Evolutionary conservation across 1,140 invertebrate species (phyloP), one percentile per base, ranked within the genome.

Genomic region (Vollenhovia emeryi): DNA sequence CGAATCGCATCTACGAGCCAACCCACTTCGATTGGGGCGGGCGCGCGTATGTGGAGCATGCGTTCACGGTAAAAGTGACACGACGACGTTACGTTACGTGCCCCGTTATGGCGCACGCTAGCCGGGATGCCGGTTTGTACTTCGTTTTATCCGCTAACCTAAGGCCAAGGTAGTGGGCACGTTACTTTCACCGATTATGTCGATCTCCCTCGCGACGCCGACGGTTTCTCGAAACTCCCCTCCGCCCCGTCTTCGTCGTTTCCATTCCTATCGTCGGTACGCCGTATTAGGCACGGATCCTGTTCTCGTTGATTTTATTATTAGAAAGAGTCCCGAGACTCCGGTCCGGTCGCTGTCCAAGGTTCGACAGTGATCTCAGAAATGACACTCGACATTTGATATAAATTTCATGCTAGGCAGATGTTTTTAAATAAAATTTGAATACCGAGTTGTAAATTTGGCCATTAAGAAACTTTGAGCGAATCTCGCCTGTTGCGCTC

Each of bases 141-240:
- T 87, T 83, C 71, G 68, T 74, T 89, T 90, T 90, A 90, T 90
- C 86, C 89, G 59, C 76, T 87, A 89, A 89, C 86, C 86, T 89
- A 90, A 90, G 89, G 89, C 89, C 89, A 90, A 90, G 89, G 89
- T 90, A 86, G 89, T 87, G 71, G 55, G 50, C 84, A 86, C 57
- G 87, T 89, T 85, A 89, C 89, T 90, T 90, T 90, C 89, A 89
- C 89, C 89, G 86, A 90, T 89, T 89, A 89, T 90, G 88, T 89
- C 82, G 84, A 86, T n/a, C 3, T 86, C 48, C 88, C 85, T 89
- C 71, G 85, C 68, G 74, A 64, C 62, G 59, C 45, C 52, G 71
- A 13, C 52, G 85, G 68, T 88, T 87, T 86, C 87, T 87, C 74
- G 86, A 87, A 76, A 84, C 75, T 27, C 7, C 40, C 24, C 2